A percentile compares a stretch with the other conserved stretches of the same genome.
Conservation (phyloP, 2,888 invertebrate species). For the Diarsia mendica region DNA sequence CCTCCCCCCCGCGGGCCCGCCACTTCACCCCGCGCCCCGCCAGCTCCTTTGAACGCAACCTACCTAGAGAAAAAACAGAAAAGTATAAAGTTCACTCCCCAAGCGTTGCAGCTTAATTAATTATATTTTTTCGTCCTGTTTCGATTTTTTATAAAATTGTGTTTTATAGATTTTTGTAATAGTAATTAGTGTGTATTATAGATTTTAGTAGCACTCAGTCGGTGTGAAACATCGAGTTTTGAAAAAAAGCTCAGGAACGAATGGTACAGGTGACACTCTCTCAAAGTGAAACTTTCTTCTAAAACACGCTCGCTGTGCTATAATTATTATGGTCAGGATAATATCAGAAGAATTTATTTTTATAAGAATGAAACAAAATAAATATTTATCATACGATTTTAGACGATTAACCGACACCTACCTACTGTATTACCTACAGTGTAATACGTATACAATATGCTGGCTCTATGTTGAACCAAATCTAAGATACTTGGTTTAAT, state of each 20-base stretch:
- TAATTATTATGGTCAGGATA: not conserved
- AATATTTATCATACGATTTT: not conserved
- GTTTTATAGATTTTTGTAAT: not conserved
- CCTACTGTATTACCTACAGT: not conserved
- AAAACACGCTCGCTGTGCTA: not conserved
- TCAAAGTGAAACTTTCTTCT: not conserved
- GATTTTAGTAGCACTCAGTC: not conserved
- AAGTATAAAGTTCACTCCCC: slow-evolving; percentile 88
- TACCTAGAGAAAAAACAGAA: slow-evolving; percentile 90
- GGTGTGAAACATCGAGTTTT: not conserved
- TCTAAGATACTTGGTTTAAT: not conserved
- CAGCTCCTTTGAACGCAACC: slow-evolving; percentile 90
- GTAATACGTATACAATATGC: not conserved
- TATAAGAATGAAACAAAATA: not conserved
- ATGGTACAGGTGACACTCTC: not conserved
- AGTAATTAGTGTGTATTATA: not conserved
- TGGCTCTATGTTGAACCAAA: not conserved
- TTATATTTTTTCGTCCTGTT: slow-evolving; percentile 52
- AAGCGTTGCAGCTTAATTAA: slow-evolving; percentile 88
- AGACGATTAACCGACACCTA: not conserved
- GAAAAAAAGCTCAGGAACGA: not conserved
- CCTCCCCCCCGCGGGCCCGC: slow-evolving; percentile 77
- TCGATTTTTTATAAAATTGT: slow-evolving; percentile 26
- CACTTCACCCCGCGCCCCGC: slow-evolving; percentile 79
- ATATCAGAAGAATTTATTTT: not conserved